Percentiles rank a stretch among this genome's conserved stretches.
Conservation (phyloP, 1,140 invertebrate genomes). For the Sitodiplosis mosellana region DNA sequence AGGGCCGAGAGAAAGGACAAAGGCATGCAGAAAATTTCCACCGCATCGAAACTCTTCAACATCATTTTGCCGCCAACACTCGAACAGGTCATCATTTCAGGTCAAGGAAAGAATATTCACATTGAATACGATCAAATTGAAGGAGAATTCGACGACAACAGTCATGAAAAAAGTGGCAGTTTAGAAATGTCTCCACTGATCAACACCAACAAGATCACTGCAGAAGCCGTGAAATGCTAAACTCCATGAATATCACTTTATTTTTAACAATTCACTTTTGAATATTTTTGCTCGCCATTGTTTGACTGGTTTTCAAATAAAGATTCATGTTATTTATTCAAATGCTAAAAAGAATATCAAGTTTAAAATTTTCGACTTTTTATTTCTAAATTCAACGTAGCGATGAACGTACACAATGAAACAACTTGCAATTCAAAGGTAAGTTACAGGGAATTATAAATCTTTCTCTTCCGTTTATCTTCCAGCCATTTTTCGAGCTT, state of each 20-base stretch:
- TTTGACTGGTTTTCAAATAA: neutral
- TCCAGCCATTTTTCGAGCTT: slow-evolving; percentile 54
- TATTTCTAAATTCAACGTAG: neutral
- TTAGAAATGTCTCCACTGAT: neutral
- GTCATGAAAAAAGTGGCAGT: neutral
- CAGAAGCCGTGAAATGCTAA: neutral
- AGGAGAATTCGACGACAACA: slow-evolving; percentile 1
- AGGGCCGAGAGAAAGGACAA: slow-evolving; percentile 14
- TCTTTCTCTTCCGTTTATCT: slow-evolving; percentile 46
- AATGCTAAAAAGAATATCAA: neutral
- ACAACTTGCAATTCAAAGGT: neutral
- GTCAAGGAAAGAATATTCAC: slow-evolving; percentile 9
- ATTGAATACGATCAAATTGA: slow-evolving; percentile 1
- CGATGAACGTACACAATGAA: too few relatives aligned
- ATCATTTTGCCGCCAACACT: slow-evolving; percentile 10
- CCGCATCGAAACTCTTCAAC: slow-evolving; percentile 11
- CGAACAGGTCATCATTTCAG: slow-evolving; percentile 12
- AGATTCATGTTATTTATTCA: neutral
- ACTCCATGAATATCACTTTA: neutral
- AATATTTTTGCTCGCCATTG: neutral
- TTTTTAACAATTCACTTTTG: neutral
- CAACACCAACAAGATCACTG: neutral
- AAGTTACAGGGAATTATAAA: slow-evolving; percentile 44
- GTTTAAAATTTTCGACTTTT: neutral
- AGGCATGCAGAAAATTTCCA: slow-evolving; percentile 12